Conservation (phyloP, 2,113 vertebrate genomes). For the Elgaria multicarinata region DNA sequence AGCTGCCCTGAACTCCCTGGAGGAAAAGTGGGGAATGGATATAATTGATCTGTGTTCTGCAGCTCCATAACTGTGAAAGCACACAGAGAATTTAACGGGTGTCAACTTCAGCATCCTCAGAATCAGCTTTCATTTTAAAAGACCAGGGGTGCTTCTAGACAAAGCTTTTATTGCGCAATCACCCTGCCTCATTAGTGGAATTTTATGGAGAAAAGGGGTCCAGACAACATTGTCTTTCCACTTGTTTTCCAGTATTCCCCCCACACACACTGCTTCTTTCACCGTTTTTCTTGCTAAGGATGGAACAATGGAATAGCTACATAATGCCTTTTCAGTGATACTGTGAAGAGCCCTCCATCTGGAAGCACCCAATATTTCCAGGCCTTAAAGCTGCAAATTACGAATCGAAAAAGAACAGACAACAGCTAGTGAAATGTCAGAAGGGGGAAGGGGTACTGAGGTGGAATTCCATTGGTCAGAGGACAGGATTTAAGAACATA, state of each 20-base stretch:
- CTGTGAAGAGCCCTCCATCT: too few species aligned
- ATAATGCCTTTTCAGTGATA: too few species aligned
- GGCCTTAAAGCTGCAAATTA: too few species aligned
- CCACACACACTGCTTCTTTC: too few species aligned
- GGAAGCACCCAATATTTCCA: neutral
- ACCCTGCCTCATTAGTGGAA: too few species aligned
- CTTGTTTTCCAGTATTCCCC: too few species aligned
- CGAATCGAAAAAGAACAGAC: neutral
- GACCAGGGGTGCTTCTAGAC: neutral
- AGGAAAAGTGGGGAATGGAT: neutral
- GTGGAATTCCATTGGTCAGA: neutral
- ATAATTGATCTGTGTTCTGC: neutral
- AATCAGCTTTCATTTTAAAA: neutral
- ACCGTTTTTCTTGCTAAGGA: too few species aligned
- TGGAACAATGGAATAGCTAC: too few species aligned
- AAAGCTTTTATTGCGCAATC: too few species aligned
- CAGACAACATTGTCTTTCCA: too few species aligned
- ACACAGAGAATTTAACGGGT: neutral
- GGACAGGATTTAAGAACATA: neutral
- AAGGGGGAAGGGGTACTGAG: neutral
- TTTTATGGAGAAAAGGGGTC: too few species aligned
- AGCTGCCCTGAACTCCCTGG: neutral
- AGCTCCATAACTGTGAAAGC: neutral
- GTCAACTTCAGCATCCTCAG: neutral
- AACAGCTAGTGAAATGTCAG: neutral